Conservation (phyloP, 2,113 vertebrate species). For the Egretta garzetta region DNA sequence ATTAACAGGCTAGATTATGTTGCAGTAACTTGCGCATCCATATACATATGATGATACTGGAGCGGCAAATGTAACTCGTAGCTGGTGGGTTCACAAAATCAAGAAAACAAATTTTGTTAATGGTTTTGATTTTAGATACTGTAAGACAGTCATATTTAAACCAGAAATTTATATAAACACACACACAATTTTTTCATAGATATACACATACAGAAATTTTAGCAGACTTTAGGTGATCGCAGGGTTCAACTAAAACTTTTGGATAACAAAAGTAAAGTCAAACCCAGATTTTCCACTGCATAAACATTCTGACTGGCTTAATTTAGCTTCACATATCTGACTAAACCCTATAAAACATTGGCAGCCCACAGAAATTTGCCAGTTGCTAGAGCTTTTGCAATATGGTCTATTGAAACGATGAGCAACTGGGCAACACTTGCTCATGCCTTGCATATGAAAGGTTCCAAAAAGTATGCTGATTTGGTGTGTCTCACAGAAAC, state of each 20-base stretch:
- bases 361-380: neutral
- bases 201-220: accelerated
- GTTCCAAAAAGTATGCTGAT: neutral
- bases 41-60: neutral
- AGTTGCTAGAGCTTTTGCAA: neutral
- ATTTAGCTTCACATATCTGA: neutral
- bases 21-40: neutral
- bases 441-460: neutral
- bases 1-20: neutral
- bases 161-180: neutral
- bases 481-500: neutral
- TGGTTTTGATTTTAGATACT: neutral
- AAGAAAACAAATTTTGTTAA: neutral
- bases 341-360: neutral
- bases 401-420: neutral
- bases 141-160: neutral
- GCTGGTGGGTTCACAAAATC: neutral
- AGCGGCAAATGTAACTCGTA: neutral
- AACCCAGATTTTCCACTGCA: neutral
- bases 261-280: neutral
- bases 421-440: neutral
- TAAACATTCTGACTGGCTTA: neutral
- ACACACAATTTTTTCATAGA: neutral
- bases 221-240: neutral
- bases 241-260: neutral